Evolutionary conservation across 2,113 vertebrate species (phyloP).

Genomic region (Crotalus tigris): DNA sequence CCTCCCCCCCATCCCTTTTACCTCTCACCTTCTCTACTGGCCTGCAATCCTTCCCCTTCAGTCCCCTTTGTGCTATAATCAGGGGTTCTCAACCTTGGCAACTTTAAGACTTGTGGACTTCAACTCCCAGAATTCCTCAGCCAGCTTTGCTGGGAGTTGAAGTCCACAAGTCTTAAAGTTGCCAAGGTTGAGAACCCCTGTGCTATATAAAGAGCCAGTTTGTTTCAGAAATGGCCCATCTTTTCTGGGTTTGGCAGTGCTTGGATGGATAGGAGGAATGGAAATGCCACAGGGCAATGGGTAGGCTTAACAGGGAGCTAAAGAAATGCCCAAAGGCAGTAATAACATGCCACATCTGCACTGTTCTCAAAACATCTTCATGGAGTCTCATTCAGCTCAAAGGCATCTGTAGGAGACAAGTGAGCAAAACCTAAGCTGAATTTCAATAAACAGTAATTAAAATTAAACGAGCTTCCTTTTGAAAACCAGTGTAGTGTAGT

Average conservation of each 20-base stretch:
- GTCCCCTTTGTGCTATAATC: background rate
- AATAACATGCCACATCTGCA: background rate
- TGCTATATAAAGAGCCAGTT: background rate
- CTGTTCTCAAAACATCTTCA: background rate
- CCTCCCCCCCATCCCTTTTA: background rate
- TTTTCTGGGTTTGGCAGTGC: background rate
- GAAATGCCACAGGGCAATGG: background rate
- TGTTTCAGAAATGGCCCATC: background rate
- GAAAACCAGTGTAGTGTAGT: background rate
- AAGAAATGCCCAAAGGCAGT: background rate
- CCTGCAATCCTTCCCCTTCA: background rate
- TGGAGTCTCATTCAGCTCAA: background rate
- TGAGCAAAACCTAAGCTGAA: background rate
- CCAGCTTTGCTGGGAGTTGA: too few species aligned
- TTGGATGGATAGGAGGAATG: background rate
- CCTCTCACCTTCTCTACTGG: background rate
- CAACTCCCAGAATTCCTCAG: too few species aligned
- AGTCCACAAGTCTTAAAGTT: too few species aligned
- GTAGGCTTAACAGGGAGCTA: background rate
- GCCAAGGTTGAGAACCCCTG: too few species aligned
- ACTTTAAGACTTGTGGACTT: too few species aligned
- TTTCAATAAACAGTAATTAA: background rate
- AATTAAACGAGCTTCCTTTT: background rate
- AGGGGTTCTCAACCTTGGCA: too few species aligned
- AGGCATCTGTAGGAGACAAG: background rate